These are phyloP conservation scores for Ferdinandea cuprea DNA, from an alignment of 2,888 invertebrate species.

Conservation along the genomic window DNA sequence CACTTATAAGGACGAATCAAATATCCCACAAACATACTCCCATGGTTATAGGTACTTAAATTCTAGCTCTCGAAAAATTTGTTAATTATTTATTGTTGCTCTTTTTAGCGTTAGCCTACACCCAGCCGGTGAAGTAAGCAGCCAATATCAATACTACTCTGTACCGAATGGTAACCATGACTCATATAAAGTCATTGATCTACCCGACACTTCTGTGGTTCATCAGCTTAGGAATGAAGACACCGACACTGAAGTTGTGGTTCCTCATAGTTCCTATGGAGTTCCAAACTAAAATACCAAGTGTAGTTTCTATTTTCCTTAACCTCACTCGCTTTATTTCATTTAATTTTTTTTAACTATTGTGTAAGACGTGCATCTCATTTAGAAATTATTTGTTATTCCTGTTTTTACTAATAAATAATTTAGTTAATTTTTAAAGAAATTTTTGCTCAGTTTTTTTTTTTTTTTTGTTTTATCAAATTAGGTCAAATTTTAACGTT, in stretches of 20 bases:
- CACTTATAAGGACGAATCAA: constrained; percentile 15
- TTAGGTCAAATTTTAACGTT: no score
- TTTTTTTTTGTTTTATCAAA: no score
- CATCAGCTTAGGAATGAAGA: neutral
- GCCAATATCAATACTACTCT: constrained; percentile 32
- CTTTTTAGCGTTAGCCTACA: constrained; percentile 26
- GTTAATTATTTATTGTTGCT: neutral
- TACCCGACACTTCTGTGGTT: neutral
- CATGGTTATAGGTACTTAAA: constrained; percentile 25
- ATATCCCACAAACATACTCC: constrained; percentile 15
- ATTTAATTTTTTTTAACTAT: constrained; percentile 34
- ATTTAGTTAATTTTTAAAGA: neutral
- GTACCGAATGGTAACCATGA: neutral
- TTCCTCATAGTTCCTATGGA: constrained; percentile 48
- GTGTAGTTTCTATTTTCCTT: neutral
- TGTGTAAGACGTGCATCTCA: constrained; percentile 7
- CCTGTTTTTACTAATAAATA: constrained; percentile 13
- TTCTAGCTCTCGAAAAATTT: no score
- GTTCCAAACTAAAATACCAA: constrained; percentile 41
- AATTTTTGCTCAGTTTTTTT: no score
- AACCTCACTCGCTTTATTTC: constrained; percentile 5
- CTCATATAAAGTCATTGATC: neutral
- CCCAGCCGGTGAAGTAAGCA: constrained; percentile 24
- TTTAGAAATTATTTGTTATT: neutral
- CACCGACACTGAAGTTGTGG: constrained; percentile 23